Percentiles rank a stretch among this genome's conserved stretches.
Evolutionary conservation across 30 jellyfish, hydroid and myxozoan genomes (phyloP).

Genomic region (Aurelia aurita complex sp. Pacific): DNA sequence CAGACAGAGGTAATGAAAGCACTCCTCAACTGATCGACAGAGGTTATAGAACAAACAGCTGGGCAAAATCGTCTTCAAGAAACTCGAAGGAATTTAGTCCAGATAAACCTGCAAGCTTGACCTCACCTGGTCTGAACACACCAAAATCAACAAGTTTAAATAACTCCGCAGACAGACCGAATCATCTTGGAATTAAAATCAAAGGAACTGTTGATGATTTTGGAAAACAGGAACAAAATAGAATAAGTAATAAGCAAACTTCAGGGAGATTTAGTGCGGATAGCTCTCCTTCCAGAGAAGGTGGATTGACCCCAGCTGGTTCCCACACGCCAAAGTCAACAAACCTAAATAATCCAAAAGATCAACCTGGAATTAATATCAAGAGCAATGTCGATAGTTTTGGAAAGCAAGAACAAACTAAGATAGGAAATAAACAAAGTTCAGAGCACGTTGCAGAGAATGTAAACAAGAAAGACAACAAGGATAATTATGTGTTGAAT

Average conservation of each 20-base stretch:
- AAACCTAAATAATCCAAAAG: background rate
- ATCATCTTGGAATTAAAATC: background rate
- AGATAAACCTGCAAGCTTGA: background rate
- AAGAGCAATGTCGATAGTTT: background rate
- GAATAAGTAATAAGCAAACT: background rate
- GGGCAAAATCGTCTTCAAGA: slow-evolving; percentile 4
- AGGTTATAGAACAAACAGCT: slow-evolving; percentile 32
- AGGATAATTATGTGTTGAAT: slow-evolving; percentile 24
- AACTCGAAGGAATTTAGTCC: slow-evolving; percentile 5
- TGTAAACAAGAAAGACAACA: background rate
- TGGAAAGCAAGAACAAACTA: background rate
- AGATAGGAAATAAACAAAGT: background rate
- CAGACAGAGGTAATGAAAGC: background rate
- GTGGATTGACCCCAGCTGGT: too few relatives aligned
- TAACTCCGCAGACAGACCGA: background rate
- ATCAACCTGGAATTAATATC: background rate
- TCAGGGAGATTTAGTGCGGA: too few relatives aligned
- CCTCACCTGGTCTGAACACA: background rate
- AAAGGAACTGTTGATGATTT: background rate
- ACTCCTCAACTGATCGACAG: background rate
- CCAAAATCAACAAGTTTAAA: background rate
- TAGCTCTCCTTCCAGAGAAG: too few relatives aligned
- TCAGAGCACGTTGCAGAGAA: slow-evolving; percentile 2
- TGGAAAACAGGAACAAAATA: background rate
- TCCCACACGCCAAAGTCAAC: too few relatives aligned